phyloP scores from a whole-genome alignment of 2,113 vertebrate genomes.

The Pelecanoides urinatrix region DNA sequence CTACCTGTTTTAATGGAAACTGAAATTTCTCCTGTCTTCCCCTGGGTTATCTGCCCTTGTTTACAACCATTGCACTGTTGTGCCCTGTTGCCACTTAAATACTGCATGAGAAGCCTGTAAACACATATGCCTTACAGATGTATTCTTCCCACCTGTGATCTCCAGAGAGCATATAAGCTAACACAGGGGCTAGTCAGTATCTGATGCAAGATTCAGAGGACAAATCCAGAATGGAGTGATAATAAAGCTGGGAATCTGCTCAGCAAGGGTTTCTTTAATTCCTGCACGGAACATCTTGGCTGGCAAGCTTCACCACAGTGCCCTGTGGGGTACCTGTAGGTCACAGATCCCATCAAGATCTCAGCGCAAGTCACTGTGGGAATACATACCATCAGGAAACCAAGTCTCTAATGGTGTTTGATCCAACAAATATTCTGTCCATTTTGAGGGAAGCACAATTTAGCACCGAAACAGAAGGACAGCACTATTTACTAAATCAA shows the following conservation, averaged over 20 bases:
- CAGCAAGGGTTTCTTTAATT: background rate
- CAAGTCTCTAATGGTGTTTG: background rate
- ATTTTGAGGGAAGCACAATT: background rate
- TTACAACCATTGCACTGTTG: background rate
- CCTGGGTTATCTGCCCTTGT: too few species aligned
- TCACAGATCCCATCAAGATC: background rate
- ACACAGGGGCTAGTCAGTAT: background rate
- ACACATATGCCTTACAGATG: background rate
- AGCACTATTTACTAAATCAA: background rate
- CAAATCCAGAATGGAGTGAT: background rate
- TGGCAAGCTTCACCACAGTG: background rate
- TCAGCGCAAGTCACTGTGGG: background rate
- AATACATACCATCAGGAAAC: background rate
- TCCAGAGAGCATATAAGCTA: background rate
- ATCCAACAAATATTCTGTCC: background rate
- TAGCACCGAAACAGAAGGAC: background rate
- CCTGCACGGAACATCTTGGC: background rate
- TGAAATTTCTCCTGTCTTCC: background rate
- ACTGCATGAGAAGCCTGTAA: background rate
- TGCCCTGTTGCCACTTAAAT: background rate
- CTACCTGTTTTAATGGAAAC: background rate
- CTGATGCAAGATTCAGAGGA: background rate
- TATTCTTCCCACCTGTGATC: background rate
- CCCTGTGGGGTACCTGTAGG: fast-evolving
- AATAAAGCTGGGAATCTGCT: background rate